phyloP scores from a whole-genome alignment of 1,140 invertebrate genomes.

The Lepidurus arcticus region DNA sequence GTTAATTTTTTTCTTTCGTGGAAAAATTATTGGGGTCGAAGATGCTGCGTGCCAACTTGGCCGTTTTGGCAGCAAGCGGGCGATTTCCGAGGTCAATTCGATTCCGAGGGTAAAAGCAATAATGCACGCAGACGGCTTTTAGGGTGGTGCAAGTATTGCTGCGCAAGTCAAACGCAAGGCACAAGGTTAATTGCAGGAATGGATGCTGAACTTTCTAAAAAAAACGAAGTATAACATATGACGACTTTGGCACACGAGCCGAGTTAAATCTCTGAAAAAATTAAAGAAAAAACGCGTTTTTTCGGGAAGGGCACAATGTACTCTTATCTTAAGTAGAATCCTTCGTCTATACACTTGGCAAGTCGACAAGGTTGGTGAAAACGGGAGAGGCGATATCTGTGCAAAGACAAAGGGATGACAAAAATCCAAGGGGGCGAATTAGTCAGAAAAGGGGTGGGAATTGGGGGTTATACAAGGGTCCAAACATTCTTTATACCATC shows the following conservation, averaged over 20 bases:
- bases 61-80: slow-evolving; percentile 17
- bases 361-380: neutral
- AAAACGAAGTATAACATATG: too few species aligned
- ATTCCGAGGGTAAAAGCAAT: slow-evolving; percentile 14
- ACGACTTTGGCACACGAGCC: too few species aligned
- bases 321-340: neutral
- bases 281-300: neutral
- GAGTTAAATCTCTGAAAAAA: neutral
- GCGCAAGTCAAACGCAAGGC: too few species aligned
- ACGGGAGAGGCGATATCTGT: neutral
- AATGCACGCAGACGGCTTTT: neutral
- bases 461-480: too few species aligned
- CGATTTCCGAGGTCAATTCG: neutral
- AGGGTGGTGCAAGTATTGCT: too few species aligned
- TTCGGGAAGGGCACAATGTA: neutral
- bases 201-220: too few species aligned
- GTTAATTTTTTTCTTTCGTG: neutral
- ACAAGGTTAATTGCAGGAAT: too few species aligned
- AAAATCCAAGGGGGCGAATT: neutral
- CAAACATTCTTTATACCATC: too few species aligned
- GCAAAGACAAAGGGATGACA: too few species aligned
- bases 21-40: neutral
- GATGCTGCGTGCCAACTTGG: slow-evolving; percentile 4
- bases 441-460: neutral
- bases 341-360: slow-evolving; percentile 11